Conservation (phyloP, 2,888 invertebrate species). For the Heliconius aoede region DNA sequence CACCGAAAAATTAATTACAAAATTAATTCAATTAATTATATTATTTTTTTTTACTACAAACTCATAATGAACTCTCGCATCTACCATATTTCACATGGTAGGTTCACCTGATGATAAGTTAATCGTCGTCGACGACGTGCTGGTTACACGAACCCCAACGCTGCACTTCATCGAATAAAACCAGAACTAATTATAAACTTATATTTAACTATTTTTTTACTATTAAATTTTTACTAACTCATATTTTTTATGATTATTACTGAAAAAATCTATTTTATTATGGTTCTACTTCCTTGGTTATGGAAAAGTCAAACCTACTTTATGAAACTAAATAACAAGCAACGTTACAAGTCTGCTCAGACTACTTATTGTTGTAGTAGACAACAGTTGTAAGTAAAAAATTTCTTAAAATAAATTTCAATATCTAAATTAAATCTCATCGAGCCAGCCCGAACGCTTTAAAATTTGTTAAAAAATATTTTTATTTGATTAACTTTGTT, state of each 20-base stretch:
- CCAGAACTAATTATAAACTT: no score
- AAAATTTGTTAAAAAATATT: conserved; percentile 20
- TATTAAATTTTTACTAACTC: no score
- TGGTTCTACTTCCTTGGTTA: not conserved
- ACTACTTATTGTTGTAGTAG: not conserved
- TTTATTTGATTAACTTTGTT: conserved; percentile 31
- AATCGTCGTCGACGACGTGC: not conserved
- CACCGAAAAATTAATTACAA: no score
- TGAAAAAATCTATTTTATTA: no score
- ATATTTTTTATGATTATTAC: no score
- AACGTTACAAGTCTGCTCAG: conserved; percentile 7
- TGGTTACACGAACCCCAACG: not conserved
- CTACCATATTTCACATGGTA: not conserved
- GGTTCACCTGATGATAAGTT: not conserved
- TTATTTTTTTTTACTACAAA: no score
- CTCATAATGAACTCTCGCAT: no score
- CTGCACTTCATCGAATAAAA: not conserved
- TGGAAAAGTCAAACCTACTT: not conserved
- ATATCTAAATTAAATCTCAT: conserved; percentile 33
- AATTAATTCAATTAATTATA: no score
- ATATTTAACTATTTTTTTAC: no score
- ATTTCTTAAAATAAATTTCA: conserved; percentile 15
- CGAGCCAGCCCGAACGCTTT: not conserved
- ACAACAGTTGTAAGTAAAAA: conserved; percentile 17
- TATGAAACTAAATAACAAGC: conserved; percentile 11